phyloP scores from a whole-genome alignment of 2,113 vertebrate genomes.

The Ceyx cyanopectus region DNA sequence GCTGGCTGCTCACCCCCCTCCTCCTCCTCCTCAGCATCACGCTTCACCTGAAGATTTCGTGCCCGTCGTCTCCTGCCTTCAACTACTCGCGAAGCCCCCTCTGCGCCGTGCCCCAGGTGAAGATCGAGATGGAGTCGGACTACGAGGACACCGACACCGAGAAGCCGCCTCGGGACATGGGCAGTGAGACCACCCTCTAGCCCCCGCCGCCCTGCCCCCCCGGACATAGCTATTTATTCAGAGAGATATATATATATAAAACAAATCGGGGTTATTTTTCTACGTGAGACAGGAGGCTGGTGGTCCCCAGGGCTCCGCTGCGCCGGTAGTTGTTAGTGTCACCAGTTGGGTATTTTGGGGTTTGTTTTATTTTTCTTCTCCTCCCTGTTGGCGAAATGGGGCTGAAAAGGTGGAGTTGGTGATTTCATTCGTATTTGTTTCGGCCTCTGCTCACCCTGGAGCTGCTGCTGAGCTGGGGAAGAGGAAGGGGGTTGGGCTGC shows the following conservation, averaged over 20 bases:
- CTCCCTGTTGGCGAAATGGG: background rate
- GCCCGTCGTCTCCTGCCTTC: constrained; percentile 88
- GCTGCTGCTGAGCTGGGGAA: background rate
- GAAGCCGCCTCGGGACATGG: constrained; percentile 79
- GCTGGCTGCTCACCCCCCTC: background rate
- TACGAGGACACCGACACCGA: constrained; percentile 87
- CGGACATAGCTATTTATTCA: background rate
- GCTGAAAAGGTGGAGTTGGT: background rate
- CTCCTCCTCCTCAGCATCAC: constrained; percentile 84
- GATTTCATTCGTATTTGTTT: background rate
- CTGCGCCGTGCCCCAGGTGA: constrained; percentile 91
- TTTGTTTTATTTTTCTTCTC: background rate
- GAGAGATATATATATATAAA: constrained; percentile 9
- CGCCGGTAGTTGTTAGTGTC: background rate
- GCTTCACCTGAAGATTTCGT: constrained; percentile 97
- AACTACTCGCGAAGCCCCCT: constrained; percentile 79
- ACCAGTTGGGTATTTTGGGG: background rate
- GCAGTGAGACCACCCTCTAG: constrained; percentile 91
- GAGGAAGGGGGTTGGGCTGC: background rate
- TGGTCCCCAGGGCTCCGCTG: background rate
- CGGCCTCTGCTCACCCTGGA: background rate
- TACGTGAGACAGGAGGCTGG: background rate
- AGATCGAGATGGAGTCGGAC: constrained; percentile 96
- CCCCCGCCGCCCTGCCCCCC: background rate
- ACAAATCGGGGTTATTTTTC: background rate